These are phyloP conservation scores for Drosophila bipectinata DNA, from an alignment of 1,140 invertebrate genomes.

Conservation along the genomic window DNA sequence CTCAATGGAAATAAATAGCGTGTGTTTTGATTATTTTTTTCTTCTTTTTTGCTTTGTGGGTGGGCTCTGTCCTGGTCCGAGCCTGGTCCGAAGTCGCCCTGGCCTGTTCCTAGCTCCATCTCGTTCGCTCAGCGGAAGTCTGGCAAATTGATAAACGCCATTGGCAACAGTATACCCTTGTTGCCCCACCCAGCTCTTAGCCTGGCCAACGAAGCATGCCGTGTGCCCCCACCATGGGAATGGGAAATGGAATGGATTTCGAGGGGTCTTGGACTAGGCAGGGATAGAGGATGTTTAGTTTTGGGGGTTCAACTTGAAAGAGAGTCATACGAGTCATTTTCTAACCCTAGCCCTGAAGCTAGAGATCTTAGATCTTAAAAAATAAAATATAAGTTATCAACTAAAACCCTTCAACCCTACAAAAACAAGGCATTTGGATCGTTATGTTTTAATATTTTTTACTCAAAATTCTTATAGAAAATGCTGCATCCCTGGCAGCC, in stretches of 20 bases:
- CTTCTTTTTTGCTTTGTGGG: slow-evolving; percentile 51
- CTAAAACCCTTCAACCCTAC: no score
- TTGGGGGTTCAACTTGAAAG: not conserved
- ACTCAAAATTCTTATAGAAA: not conserved
- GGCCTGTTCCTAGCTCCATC: slow-evolving; percentile 12
- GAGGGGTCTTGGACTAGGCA: slow-evolving; percentile 5
- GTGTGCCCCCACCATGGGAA: slow-evolving; percentile 22
- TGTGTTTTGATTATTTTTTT: slow-evolving; percentile 7
- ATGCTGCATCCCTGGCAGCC: slow-evolving; percentile 24
- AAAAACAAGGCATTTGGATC: no score
- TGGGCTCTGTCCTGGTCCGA: slow-evolving; percentile 41
- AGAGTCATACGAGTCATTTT: not conserved
- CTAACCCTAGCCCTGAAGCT: no score
- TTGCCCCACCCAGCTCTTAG: slow-evolving; percentile 2
- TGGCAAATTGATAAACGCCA: slow-evolving; percentile 77
- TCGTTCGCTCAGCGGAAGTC: slow-evolving; percentile 42
- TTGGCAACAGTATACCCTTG: slow-evolving; percentile 56
- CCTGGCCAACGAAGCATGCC: slow-evolving; percentile 42
- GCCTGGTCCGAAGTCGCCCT: slow-evolving; percentile 12
- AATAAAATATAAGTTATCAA: no score
- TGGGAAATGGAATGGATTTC: slow-evolving; percentile 13
- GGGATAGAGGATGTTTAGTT: slow-evolving; percentile 14
- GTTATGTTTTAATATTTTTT: not conserved
- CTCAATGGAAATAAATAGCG: slow-evolving; percentile 22
- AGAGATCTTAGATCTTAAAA: no score